These are phyloP conservation scores for Tortrix viridana DNA, from an alignment of 2,888 invertebrate genomes.

Conservation along the genomic window DNA sequence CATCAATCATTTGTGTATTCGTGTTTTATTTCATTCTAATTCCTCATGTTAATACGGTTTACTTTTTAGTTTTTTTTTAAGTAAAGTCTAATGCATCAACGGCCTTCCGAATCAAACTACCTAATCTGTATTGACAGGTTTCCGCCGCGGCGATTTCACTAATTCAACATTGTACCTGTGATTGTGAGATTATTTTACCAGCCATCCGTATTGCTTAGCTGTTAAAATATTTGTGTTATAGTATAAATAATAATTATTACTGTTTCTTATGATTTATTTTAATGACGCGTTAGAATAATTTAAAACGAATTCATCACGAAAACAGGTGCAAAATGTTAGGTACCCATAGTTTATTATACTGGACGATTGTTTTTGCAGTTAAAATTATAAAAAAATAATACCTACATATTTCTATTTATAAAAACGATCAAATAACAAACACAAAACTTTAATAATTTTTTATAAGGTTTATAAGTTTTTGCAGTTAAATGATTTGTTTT, in stretches of 20 bases:
- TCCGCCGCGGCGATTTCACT: constrained; percentile 28
- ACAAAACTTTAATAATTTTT: too few species aligned
- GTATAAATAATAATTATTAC: neutral
- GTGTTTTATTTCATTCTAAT: neutral
- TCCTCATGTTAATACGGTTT: constrained; percentile 2
- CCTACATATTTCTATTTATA: too few species aligned
- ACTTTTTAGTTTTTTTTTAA: constrained; percentile 5
- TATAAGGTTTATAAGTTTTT: too few species aligned
- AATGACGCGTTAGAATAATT: neutral
- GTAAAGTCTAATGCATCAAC: constrained; percentile 21
- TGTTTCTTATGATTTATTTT: neutral
- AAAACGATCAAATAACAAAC: too few species aligned
- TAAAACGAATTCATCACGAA: too few species aligned
- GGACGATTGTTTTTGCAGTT: too few species aligned
- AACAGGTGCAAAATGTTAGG: too few species aligned
- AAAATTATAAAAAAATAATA: too few species aligned
- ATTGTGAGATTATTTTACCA: constrained; percentile 8
- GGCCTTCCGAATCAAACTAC: constrained; percentile 14
- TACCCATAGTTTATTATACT: too few species aligned
- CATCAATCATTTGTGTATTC: neutral
- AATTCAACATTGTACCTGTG: constrained; percentile 31
- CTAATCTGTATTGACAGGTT: constrained; percentile 35
- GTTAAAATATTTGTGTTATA: too few species aligned
- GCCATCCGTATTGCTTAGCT: neutral
- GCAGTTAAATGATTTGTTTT: too few species aligned